Evolutionary conservation across 1,140 invertebrate genomes (phyloP).

Genomic region (Drosophila lacertosa): DNA sequence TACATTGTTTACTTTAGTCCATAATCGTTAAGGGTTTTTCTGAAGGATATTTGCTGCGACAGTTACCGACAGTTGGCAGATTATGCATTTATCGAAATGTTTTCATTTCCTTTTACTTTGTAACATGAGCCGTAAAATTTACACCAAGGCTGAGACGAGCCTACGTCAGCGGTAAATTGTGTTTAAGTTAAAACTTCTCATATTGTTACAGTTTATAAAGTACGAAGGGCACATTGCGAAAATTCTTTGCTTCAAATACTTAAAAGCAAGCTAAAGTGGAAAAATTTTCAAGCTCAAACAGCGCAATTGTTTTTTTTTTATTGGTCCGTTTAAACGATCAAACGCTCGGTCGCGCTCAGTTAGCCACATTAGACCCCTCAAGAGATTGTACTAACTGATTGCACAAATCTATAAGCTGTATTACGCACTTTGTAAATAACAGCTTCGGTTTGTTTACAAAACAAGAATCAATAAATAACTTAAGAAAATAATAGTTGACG

Average conservation of each 20-base stretch:
- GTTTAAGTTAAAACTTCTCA: background rate
- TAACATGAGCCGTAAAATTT: background rate
- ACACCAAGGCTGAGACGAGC: conserved; percentile 25
- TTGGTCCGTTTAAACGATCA: conserved; percentile 26
- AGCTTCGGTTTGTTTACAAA: conserved; percentile 34
- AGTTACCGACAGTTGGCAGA: conserved; percentile 1
- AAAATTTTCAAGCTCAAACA: conserved; percentile 54
- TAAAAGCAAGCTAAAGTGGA: conserved; percentile 39
- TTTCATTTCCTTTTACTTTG: conserved; percentile 18
- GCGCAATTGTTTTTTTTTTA: conserved; percentile 55
- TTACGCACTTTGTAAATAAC: conserved; percentile 47
- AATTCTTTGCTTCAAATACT: conserved; percentile 33
- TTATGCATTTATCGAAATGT: background rate
- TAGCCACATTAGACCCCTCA: conserved; percentile 10
- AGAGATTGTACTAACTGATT: conserved; percentile 13
- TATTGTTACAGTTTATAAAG: background rate
- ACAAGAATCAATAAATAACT: conserved; percentile 12
- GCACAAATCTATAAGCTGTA: conserved; percentile 21
- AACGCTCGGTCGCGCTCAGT: conserved; percentile 30
- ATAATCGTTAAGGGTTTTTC: conserved; percentile 37
- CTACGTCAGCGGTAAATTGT: background rate
- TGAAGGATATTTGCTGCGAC: conserved; percentile 58
- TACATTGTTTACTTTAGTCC: conserved; percentile 29
- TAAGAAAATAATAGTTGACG: conserved; percentile 7
- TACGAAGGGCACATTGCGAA: conserved; percentile 44